A percentile compares a stretch with the other conserved stretches of the same genome.
phyloP scores from a whole-genome alignment of 2,888 invertebrate genomes.

The Auanema freiburgensis region DNA sequence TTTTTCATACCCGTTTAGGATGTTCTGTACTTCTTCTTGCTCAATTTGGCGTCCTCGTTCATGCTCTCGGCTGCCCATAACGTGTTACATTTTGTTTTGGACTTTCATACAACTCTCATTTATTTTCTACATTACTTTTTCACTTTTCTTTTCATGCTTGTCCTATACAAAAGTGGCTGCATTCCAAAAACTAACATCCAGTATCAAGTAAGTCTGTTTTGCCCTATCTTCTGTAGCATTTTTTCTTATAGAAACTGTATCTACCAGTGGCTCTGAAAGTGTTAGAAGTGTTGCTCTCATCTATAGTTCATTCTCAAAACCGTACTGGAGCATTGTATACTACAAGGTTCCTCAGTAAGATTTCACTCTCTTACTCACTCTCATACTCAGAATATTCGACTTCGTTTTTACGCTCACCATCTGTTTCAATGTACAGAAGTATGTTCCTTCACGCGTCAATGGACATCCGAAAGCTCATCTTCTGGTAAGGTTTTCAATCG shows the following conservation, averaged over 20 bases:
- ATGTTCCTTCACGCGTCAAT: constrained; percentile 9
- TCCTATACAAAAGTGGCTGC: constrained; percentile 18
- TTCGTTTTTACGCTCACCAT: constrained; percentile 37
- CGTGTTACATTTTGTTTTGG: constrained; percentile 58
- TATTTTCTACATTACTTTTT: constrained; percentile 54
- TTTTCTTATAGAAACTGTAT: neutral
- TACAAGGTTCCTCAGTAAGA: constrained; percentile 34
- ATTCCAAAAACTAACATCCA: constrained; percentile 9
- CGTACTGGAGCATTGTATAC: constrained; percentile 57
- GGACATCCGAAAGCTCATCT: constrained; percentile 17
- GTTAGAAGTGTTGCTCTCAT: constrained; percentile 40
- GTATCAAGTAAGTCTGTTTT: too few relatives aligned
- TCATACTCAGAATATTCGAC: constrained; percentile 27
- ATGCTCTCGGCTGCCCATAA: constrained; percentile 61
- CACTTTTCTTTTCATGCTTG: constrained; percentile 44
- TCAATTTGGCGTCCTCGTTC: constrained; percentile 53
- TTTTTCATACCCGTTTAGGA: constrained; percentile 6
- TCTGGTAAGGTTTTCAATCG: constrained; percentile 6
- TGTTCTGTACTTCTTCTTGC: constrained; percentile 31
- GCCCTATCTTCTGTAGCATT: too few relatives aligned
- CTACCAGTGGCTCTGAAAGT: constrained; percentile 46
- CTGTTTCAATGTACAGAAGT: constrained; percentile 13
- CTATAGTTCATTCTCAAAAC: constrained; percentile 55
- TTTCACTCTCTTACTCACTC: neutral
- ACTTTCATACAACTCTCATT: constrained; percentile 49